Conservation (phyloP, 2,113 vertebrate species). For the Hiodon alosoides region DNA sequence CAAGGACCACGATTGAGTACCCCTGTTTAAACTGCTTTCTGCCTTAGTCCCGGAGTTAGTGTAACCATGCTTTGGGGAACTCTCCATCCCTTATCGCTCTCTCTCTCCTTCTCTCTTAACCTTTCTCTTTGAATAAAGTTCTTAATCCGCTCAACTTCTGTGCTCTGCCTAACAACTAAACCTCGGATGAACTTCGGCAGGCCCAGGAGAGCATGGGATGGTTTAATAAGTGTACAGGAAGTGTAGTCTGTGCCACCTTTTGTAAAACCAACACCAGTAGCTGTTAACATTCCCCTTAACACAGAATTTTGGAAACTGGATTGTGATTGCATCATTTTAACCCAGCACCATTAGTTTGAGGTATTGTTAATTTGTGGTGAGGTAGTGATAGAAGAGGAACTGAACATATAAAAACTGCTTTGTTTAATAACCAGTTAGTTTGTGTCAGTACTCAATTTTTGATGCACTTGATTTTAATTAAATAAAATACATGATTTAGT, state of each 20-base stretch:
- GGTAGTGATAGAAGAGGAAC: too few species aligned
- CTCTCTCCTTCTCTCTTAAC: constrained; percentile 27
- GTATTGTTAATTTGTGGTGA: too few species aligned
- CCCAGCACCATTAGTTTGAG: background rate
- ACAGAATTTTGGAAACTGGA: background rate
- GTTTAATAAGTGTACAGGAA: constrained; percentile 82
- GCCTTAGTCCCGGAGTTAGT: background rate
- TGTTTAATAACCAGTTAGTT: too few species aligned
- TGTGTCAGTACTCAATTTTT: too few species aligned
- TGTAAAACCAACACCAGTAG: background rate
- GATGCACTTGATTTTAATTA: too few species aligned
- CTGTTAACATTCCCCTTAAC: background rate
- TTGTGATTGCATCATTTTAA: background rate
- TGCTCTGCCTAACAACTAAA: constrained; percentile 78
- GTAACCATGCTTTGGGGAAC: constrained; percentile 31
- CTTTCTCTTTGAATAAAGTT: constrained; percentile 63
- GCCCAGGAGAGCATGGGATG: constrained; percentile 85
- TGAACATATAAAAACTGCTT: too few species aligned
- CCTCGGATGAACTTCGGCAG: constrained; percentile 71
- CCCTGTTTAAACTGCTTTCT: constrained; percentile 2
- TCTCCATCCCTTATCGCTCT: constrained; percentile 17
- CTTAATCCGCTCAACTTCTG: constrained; percentile 76
- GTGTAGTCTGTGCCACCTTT: background rate
- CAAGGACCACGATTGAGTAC: too few species aligned
- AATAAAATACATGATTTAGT: too few species aligned